phyloP scores from a whole-genome alignment of 1,140 invertebrate species.

The Scylla paramamosain region DNA sequence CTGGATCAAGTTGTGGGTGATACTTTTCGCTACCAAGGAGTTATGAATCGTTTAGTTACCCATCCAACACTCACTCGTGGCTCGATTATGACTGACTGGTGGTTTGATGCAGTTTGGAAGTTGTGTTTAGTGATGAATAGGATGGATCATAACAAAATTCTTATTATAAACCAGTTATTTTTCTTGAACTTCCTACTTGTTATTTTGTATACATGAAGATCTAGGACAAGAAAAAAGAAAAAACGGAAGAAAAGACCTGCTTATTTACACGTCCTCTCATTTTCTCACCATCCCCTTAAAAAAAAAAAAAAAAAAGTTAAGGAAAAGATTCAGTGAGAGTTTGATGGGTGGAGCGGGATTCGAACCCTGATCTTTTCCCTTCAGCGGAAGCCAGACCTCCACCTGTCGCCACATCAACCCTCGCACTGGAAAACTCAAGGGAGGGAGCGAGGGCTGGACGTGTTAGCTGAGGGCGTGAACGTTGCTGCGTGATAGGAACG shows the following conservation, averaged over 20 bases:
- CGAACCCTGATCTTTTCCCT: conserved; percentile 2
- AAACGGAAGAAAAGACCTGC: not conserved
- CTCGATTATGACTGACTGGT: too few species aligned
- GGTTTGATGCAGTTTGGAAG: too few species aligned
- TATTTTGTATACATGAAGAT: not conserved
- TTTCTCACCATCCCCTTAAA: not conserved
- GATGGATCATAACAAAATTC: too few species aligned
- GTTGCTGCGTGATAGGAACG: not conserved
- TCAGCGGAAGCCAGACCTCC: not conserved
- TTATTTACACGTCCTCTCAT: not conserved
- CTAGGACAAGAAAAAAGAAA: not conserved
- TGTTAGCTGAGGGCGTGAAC: not conserved
- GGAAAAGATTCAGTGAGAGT: not conserved
- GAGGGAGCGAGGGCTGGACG: not conserved
- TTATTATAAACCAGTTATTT: too few species aligned
- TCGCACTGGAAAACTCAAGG: not conserved
- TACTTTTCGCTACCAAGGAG: too few species aligned
- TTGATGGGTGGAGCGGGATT: not conserved
- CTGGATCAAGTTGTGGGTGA: too few species aligned
- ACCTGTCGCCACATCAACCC: not conserved
- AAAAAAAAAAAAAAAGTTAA: too few species aligned
- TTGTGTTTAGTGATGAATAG: too few species aligned
- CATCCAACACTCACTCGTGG: too few species aligned
- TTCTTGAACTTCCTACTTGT: too few species aligned
- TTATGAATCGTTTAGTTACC: too few species aligned